A percentile compares a stretch with the other conserved stretches of the same genome.
phyloP scores from a whole-genome alignment of 2,888 invertebrate species.

The Eupithecia tripunctaria region DNA sequence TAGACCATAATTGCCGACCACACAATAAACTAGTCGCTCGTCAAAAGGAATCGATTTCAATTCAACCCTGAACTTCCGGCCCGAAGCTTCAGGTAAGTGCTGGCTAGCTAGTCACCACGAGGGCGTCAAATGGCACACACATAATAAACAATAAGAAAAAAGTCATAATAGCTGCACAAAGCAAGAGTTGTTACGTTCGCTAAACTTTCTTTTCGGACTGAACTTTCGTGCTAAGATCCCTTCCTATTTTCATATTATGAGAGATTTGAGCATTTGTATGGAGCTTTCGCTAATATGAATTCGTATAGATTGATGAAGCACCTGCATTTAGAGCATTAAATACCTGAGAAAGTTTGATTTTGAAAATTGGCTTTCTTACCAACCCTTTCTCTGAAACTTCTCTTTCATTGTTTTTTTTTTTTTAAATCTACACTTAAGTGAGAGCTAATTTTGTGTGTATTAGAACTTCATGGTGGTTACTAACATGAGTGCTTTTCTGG shows the following conservation, averaged over 20 bases:
- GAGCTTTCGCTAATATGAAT: slow-evolving; percentile 84
- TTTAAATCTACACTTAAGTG: too few relatives aligned
- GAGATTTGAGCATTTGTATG: slow-evolving; percentile 2
- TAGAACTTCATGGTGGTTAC: slow-evolving; percentile 39
- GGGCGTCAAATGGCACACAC: slow-evolving; percentile 33
- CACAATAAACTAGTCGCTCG: slow-evolving; percentile 45
- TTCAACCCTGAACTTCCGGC: slow-evolving; percentile 73
- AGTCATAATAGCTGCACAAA: background rate
- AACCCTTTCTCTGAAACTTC: background rate
- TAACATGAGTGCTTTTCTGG: slow-evolving; percentile 64
- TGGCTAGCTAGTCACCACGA: slow-evolving; percentile 59
- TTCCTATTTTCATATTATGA: background rate
- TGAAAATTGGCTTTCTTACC: background rate
- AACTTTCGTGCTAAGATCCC: background rate
- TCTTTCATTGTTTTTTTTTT: too few relatives aligned
- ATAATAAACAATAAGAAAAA: slow-evolving; percentile 15
- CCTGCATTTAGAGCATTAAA: slow-evolving; percentile 89
- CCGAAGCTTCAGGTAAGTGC: slow-evolving; percentile 52
- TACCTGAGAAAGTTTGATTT: slow-evolving; percentile 73
- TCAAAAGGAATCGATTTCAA: slow-evolving; percentile 72
- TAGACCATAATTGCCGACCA: slow-evolving; percentile 6
- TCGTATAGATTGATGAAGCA: slow-evolving; percentile 87
- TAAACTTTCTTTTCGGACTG: background rate
- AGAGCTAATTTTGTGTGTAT: background rate
- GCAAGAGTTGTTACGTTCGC: background rate